A percentile compares a stretch with the other conserved stretches of the same genome.
phyloP scores from a whole-genome alignment of 2,888 invertebrate species.

The Apamea anceps region DNA sequence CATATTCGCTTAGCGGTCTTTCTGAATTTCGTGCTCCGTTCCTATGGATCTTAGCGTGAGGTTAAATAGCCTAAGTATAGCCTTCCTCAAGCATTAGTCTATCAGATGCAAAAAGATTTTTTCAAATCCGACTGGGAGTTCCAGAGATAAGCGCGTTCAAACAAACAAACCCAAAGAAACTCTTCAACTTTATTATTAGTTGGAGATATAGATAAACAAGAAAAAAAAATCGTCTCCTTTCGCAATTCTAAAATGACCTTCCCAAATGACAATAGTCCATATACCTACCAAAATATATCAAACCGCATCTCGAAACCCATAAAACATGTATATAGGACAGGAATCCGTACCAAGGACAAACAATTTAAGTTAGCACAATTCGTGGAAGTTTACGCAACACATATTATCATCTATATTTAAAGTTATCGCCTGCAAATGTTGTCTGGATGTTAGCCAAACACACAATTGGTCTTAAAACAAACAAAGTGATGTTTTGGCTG shows the following conservation, averaged over 20 bases:
- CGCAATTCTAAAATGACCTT: neutral
- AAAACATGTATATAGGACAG: constrained; percentile 33
- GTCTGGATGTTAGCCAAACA: constrained; percentile 32
- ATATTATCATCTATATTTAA: constrained; percentile 2
- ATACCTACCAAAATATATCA: neutral
- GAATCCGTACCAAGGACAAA: constrained; percentile 37
- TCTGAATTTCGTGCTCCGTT: too few relatives aligned
- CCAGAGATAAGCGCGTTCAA: too few relatives aligned
- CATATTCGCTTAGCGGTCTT: too few relatives aligned
- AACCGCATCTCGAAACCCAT: neutral
- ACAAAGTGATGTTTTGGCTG: constrained; percentile 16
- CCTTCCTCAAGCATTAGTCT: too few relatives aligned
- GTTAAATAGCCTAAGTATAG: too few relatives aligned
- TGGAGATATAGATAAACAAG: neutral
- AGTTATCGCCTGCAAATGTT: constrained; percentile 6
- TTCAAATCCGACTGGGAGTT: too few relatives aligned
- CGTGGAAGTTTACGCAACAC: constrained; percentile 24
- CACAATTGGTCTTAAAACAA: constrained; percentile 10
- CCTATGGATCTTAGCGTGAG: too few relatives aligned
- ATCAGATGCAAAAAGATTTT: too few relatives aligned
- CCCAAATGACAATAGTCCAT: neutral
- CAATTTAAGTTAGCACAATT: constrained; percentile 12
- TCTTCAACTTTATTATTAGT: too few relatives aligned
- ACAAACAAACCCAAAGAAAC: too few relatives aligned
- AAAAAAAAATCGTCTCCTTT: neutral